These are phyloP conservation scores for Acholoe squamosa DNA, from an alignment of 2,888 invertebrate genomes.

Conservation along the genomic window DNA sequence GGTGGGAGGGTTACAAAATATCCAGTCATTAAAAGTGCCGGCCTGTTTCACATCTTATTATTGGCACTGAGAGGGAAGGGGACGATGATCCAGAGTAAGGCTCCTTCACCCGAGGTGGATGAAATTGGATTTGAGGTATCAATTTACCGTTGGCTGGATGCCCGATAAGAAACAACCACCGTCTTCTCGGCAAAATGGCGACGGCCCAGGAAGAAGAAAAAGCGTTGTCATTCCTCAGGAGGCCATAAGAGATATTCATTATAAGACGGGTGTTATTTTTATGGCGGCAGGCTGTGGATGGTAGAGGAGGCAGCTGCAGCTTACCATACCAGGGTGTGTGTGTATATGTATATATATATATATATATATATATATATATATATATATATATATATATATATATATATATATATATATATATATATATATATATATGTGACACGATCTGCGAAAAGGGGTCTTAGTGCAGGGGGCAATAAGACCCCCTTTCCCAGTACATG, in stretches of 20 bases:
- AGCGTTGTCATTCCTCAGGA: not conserved
- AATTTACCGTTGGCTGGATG: not conserved
- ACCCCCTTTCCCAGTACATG: too few relatives aligned
- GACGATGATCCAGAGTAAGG: too few relatives aligned
- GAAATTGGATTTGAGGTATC: constrained; percentile 9
- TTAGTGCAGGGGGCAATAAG: too few relatives aligned
- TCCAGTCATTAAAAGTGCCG: too few relatives aligned
- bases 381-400: too few relatives aligned
- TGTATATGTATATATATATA: not conserved
- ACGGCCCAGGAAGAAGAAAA: not conserved
- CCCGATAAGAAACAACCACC: not conserved
- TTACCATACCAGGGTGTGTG: not conserved
- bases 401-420: too few relatives aligned
- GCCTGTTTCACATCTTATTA: too few relatives aligned
- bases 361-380: too few relatives aligned
- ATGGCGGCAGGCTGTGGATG: not conserved
- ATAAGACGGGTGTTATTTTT: not conserved
- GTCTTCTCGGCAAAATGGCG: not conserved
- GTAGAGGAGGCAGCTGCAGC: not conserved
- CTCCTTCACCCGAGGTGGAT: not conserved
- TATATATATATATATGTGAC: too few relatives aligned
- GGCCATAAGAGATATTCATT: not conserved
- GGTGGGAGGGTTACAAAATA: too few relatives aligned
- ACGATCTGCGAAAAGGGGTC: too few relatives aligned
- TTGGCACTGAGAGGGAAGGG: too few relatives aligned